These are phyloP conservation scores for Candoia aspera DNA, from an alignment of 2,113 vertebrate genomes.

Conservation along the genomic window DNA sequence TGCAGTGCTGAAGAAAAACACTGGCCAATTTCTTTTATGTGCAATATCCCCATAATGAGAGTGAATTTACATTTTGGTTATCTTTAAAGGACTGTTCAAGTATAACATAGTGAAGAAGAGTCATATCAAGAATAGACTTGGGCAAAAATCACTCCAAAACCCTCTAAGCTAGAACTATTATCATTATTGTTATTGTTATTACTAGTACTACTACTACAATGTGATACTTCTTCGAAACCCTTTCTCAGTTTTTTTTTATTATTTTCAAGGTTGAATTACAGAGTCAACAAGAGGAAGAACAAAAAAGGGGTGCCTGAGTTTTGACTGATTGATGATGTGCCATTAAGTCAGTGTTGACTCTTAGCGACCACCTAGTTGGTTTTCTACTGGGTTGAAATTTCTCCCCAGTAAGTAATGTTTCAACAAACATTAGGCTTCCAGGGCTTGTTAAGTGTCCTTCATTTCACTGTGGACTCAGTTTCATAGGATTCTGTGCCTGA, in stretches of 20 bases:
- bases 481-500: not conserved
- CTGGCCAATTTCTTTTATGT: too few relatives aligned
- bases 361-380: too few relatives aligned
- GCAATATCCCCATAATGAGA: not conserved
- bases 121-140: not conserved
- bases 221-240: not conserved
- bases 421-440: not conserved
- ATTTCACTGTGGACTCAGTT: not conserved
- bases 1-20: too few relatives aligned
- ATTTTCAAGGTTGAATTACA: not conserved
- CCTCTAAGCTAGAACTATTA: not conserved
- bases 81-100: not conserved
- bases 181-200: not conserved
- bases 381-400: too few relatives aligned
- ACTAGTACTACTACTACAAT: not conserved
- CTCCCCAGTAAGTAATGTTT: not conserved
- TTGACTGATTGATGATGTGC: too few relatives aligned
- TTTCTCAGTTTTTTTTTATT: not conserved
- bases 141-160: not conserved
- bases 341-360: too few relatives aligned
- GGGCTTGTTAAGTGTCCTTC: not conserved
- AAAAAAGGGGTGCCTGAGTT: too few relatives aligned
- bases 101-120: not conserved
- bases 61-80: not conserved
- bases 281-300: not conserved